Evolutionary conservation across 2,888 invertebrate species (phyloP).

Genomic region (Euplexia lucipara): DNA sequence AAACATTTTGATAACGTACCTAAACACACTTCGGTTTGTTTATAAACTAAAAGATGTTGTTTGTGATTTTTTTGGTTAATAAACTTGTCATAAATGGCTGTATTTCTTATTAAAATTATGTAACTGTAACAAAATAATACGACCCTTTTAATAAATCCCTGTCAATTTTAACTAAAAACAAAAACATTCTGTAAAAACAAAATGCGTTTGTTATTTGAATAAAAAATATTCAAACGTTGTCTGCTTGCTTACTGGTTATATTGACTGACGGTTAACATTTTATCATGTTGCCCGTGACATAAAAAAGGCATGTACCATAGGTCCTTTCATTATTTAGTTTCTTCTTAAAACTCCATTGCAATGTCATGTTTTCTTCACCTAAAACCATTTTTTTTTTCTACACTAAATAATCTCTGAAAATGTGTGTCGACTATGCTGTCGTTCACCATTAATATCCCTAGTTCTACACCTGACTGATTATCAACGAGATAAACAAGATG

Average conservation of each 20-base stretch:
- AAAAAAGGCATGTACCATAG: too few species aligned
- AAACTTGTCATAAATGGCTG: not conserved
- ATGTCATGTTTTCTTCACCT: not conserved
- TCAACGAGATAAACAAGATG: not conserved
- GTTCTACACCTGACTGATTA: slow-evolving; percentile 11
- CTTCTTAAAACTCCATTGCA: not conserved
- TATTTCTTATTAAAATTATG: slow-evolving; percentile 5
- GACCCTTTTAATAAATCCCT: too few species aligned
- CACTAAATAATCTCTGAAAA: slow-evolving; percentile 1
- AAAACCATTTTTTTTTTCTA: slow-evolving; percentile 11
- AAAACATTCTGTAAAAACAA: too few species aligned
- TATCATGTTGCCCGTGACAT: too few species aligned
- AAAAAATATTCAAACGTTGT: too few species aligned
- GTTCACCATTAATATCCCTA: slow-evolving; percentile 6
- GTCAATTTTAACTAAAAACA: too few species aligned
- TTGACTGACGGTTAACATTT: too few species aligned
- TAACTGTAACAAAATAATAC: too few species aligned
- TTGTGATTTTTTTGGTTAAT: slow-evolving; percentile 7
- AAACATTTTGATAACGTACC: slow-evolving; percentile 19
- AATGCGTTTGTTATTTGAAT: too few species aligned
- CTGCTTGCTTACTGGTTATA: too few species aligned
- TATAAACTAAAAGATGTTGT: slow-evolving; percentile 5
- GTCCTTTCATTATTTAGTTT: too few species aligned
- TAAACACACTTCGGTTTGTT: slow-evolving; percentile 22
- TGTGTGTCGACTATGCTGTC: slow-evolving; percentile 2